Evolutionary conservation across 2,113 vertebrate genomes (phyloP).

Genomic region (Aspiorhynchus laticeps): DNA sequence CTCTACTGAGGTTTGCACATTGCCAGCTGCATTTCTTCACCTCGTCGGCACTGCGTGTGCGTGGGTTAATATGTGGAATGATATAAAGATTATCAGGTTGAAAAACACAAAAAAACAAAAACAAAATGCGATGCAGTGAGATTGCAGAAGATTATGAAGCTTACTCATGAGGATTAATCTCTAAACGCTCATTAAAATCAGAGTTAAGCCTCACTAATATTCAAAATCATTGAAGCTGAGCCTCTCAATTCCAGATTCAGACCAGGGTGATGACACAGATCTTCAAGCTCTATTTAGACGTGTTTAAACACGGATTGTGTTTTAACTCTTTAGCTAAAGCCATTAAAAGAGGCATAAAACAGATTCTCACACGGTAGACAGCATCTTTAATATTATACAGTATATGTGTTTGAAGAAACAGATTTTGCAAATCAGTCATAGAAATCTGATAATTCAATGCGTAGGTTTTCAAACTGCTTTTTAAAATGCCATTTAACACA

Average conservation of each 20-base stretch:
- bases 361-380: neutral
- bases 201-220: conserved; percentile 5
- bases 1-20: conserved; percentile 24
- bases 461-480: no score
- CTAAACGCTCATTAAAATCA: conserved; percentile 11
- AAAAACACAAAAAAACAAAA: conserved; percentile 10
- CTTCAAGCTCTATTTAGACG: neutral
- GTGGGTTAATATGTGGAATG: conserved; percentile 29
- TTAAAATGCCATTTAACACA: neutral
- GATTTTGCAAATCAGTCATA: neutral
- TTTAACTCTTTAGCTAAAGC: neutral
- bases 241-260: conserved; percentile 22
- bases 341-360: neutral
- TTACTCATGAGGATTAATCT: conserved; percentile 27
- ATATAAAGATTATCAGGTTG: conserved; percentile 23
- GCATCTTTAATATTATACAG: neutral
- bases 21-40: conserved; percentile 9
- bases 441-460: neutral
- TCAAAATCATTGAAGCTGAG: neutral
- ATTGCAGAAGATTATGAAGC: conserved; percentile 19
- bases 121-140: neutral
- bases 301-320: neutral
- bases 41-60: neutral
- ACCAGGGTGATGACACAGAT: conserved; percentile 3
- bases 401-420: neutral